Evolutionary conservation across 2,113 vertebrate species (phyloP).

Genomic region (Butorides virescens): DNA sequence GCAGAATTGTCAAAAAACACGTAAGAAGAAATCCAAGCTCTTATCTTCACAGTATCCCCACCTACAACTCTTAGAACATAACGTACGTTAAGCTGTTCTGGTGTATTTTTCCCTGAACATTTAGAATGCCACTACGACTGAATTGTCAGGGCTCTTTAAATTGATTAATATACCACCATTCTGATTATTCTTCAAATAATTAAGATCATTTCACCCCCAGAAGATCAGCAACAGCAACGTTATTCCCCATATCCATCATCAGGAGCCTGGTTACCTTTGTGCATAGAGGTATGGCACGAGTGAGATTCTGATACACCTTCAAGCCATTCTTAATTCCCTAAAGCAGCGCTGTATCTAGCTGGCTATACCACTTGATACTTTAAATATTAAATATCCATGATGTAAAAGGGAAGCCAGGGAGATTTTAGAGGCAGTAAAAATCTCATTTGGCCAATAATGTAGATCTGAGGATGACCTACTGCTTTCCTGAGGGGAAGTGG

Average conservation of each 20-base stretch:
- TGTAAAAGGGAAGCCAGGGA: slow-evolving; percentile 45
- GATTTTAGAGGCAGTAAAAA: slow-evolving; percentile 54
- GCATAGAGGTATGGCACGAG: background rate
- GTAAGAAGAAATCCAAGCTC: background rate
- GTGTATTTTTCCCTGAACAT: background rate
- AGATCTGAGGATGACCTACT: slow-evolving; percentile 28
- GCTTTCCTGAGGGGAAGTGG: slow-evolving; percentile 1
- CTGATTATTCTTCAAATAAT: slow-evolving; percentile 40
- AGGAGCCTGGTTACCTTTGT: background rate
- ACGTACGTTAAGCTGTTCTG: background rate
- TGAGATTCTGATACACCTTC: slow-evolving; percentile 13
- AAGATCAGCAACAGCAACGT: background rate
- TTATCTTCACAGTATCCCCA: background rate
- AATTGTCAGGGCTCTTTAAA: slow-evolving; percentile 15
- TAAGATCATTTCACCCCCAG: background rate
- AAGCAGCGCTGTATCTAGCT: background rate
- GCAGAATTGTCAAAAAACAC: background rate
- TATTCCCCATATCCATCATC: background rate
- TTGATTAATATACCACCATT: background rate
- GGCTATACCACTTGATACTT: background rate
- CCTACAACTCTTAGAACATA: background rate
- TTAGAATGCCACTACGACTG: background rate
- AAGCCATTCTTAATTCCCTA: slow-evolving; percentile 21
- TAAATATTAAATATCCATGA: slow-evolving; percentile 19
- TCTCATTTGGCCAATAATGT: slow-evolving; percentile 41